Conservation (phyloP, 2,113 vertebrate species). For the Daubentonia madagascariensis region DNA sequence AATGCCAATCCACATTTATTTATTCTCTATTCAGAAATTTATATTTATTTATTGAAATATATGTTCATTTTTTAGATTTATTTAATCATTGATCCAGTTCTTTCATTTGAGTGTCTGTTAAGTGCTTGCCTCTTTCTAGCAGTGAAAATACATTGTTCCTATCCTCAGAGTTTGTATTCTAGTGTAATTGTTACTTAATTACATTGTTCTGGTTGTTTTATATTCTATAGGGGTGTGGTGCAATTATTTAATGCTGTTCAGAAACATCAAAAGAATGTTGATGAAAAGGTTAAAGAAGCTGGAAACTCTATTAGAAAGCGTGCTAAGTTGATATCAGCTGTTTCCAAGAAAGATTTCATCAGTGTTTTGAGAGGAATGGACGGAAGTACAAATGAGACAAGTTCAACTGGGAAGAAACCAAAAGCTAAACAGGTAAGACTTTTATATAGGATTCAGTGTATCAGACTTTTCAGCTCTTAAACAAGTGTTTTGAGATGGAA, state of each 20-base stretch:
- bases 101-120: background rate
- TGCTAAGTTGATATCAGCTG: constrained; percentile 90
- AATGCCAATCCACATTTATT: background rate
- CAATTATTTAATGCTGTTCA: constrained; percentile 96
- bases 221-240: constrained; percentile 89
- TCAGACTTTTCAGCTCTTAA: background rate
- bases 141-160: no score
- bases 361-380: constrained; percentile 87
- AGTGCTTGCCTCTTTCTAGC: background rate
- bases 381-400: constrained; percentile 53
- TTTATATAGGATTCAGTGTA: background rate
- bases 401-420: constrained; percentile 35
- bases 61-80: background rate
- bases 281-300: constrained; percentile 89
- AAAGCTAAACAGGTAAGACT: constrained; percentile 81
- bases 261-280: constrained; percentile 90
- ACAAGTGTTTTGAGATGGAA: background rate
- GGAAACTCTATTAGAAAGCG: constrained; percentile 91
- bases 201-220: background rate
- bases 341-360: constrained; percentile 97
- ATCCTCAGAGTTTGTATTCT: background rate
- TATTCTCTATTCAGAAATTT: background rate
- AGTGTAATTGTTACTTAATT: background rate
- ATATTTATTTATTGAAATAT: background rate
- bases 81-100: background rate